Evolutionary conservation across 53 echinoderm and acorn worm genomes (phyloP), one percentile per base, ranked within the genome.

Genomic region (Glandiceps talaboti): DNA sequence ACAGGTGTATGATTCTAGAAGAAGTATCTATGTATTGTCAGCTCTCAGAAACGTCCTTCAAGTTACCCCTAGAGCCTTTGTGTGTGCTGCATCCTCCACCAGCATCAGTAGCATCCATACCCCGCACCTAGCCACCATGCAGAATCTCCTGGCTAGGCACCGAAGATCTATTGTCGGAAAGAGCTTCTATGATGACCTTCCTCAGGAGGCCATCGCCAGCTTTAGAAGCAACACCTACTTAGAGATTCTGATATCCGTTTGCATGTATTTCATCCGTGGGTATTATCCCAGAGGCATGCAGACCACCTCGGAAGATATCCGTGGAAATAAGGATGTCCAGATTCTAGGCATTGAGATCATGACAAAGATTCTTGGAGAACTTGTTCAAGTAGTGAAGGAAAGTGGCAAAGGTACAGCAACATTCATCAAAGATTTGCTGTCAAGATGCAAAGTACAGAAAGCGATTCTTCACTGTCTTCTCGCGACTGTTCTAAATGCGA

Each of bases 101-200:
- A 99, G 91, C 81, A 86, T 99, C 84, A 99, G 99, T 79, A 99
- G 99, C 85, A 91, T 92, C 77, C 93, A 99, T 90, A 99, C 99
- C 14, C 93, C 99, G 0, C 99, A 99, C 82, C 85, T 99, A 32
- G 89, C 92, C 79, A 93, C 91, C 73, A 84, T 99, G 0, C 99
- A 99, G 79, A 92, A 99, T 74, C 88, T 99, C 25, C 88, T 99
- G 0, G 94, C 99, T 28, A 83, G 99, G 27, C 99, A 99, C 64
- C 91, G 88, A 64, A 88, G 93, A 30, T 94, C 93, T 85, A 99
- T 99, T 80, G 89, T 91, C 1, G 99, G 99, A 0, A 83, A 84
- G 81, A 91, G 93, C 76, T 99, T 99, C 87, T 99, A 94, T 86
- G 82, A 85, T 27, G 87, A 91, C 80, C 84, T 99, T 33, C 91